Conservation (phyloP, 2,113 vertebrate species). For the Aspidoscelis tigris region DNA sequence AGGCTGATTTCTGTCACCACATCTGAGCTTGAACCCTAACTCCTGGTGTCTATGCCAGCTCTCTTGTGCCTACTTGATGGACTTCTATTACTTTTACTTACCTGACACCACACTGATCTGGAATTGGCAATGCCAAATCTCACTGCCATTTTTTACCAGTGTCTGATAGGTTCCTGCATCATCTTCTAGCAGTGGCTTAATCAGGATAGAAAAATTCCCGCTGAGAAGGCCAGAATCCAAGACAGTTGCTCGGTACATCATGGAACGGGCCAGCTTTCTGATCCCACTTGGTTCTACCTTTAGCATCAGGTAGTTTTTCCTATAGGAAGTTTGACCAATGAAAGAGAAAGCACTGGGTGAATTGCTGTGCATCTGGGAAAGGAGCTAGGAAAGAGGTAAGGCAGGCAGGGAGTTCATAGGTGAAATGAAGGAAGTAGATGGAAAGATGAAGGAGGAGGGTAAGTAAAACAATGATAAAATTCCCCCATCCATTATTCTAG, state of each 20-base stretch:
- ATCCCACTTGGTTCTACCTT: conserved; percentile 43
- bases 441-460: background rate
- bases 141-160: fast-evolving
- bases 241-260: conserved; percentile 54
- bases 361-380: fast-evolving
- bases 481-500: background rate
- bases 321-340: background rate
- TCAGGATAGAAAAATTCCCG: conserved; percentile 60
- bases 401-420: no score
- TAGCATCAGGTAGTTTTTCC: conserved; percentile 52
- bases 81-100: conserved; percentile 27
- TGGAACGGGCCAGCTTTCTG: conserved; percentile 34
- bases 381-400: background rate
- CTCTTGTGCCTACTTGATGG: background rate
- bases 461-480: background rate
- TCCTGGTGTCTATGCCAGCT: background rate
- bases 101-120: conserved; percentile 63
- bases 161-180: conserved; percentile 52
- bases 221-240: conserved; percentile 30
- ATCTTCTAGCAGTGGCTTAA: background rate
- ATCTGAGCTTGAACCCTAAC: background rate
- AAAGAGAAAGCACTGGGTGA: fast-evolving
- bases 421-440: background rate
- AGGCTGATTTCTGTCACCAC: fast-evolving
- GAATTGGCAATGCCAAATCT: conserved; percentile 47